Conservation (phyloP, 92 coral and sea anemone genomes). For the Heliopora coerulea region DNA sequence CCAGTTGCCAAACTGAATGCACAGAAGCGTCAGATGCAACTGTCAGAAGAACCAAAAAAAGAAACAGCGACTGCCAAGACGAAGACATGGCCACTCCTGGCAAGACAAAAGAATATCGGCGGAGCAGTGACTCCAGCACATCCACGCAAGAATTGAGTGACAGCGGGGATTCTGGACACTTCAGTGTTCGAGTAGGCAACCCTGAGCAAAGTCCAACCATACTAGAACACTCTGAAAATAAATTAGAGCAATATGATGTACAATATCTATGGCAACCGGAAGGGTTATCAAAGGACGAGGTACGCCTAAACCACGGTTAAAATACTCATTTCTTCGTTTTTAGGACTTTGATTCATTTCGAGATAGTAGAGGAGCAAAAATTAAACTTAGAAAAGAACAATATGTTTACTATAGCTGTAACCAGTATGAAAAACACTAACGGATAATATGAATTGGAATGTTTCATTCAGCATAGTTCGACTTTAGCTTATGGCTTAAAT, state of each 20-base stretch:
- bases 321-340: too few relatives aligned
- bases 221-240: not conserved
- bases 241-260: too few relatives aligned
- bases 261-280: slow-evolving; percentile 47
- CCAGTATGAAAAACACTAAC: too few relatives aligned
- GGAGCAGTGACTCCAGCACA: slow-evolving; percentile 25
- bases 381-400: too few relatives aligned
- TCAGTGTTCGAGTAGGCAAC: slow-evolving; percentile 11
- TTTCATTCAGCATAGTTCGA: too few relatives aligned
- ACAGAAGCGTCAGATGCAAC: not conserved
- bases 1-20: slow-evolving; percentile 34
- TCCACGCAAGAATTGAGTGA: slow-evolving; percentile 34
- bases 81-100: slow-evolving; percentile 26
- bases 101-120: slow-evolving; percentile 26
- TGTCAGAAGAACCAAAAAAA: slow-evolving; percentile 15
- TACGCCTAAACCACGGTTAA: not conserved
- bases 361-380: too few relatives aligned
- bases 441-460: too few relatives aligned
- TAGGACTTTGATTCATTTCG: too few relatives aligned
- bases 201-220: slow-evolving; percentile 30
- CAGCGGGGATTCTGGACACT: slow-evolving; percentile 40
- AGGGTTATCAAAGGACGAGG: slow-evolving; percentile 38
- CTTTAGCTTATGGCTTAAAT: too few relatives aligned
- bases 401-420: too few relatives aligned
- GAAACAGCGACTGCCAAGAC: slow-evolving; percentile 30